These are phyloP conservation scores for Drosophila pseudotalamancana DNA, from an alignment of 2,888 invertebrate species.

Conservation along the genomic window DNA sequence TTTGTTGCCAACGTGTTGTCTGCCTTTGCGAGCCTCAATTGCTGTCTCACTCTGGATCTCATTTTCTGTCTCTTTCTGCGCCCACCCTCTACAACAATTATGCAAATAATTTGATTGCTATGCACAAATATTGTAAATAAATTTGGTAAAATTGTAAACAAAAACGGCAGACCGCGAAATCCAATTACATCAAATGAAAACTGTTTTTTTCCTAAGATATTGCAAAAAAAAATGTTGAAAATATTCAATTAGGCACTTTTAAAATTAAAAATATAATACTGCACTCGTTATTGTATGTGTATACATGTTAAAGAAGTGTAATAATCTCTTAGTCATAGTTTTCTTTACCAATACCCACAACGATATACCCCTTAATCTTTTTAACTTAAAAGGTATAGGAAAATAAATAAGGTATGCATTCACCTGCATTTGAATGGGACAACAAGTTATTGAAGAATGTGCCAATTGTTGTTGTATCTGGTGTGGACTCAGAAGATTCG, in stretches of 20 bases:
- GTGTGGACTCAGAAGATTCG: conserved; percentile 48
- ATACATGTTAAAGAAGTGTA: too few relatives aligned
- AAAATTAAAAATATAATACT: too few relatives aligned
- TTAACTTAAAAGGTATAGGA: conserved; percentile 4
- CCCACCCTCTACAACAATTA: conserved; percentile 56
- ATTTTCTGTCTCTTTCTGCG: not conserved
- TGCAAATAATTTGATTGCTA: conserved; percentile 73
- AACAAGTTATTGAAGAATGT: conserved; percentile 84
- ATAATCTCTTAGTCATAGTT: too few relatives aligned
- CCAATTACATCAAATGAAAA: conserved; percentile 71
- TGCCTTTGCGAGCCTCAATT: not conserved
- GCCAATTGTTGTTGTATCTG: conserved; percentile 82
- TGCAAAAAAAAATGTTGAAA: not conserved
- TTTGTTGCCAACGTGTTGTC: conserved; percentile 48
- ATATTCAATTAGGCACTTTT: too few relatives aligned
- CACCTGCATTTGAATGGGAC: conserved; percentile 83
- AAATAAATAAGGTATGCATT: conserved; percentile 39
- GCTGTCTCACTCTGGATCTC: not conserved
- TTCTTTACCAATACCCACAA: too few relatives aligned
- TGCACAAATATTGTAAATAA: conserved; percentile 68
- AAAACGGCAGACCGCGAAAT: conserved; percentile 59
- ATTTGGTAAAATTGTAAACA: conserved; percentile 47
- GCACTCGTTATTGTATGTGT: too few relatives aligned
- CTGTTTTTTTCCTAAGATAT: conserved; percentile 54
- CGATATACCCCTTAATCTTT: not conserved